A percentile compares a stretch with the other conserved stretches of the same genome.
These are phyloP conservation scores for Lontra canadensis DNA, from an alignment of 2,113 vertebrate genomes.

Conservation along the genomic window DNA sequence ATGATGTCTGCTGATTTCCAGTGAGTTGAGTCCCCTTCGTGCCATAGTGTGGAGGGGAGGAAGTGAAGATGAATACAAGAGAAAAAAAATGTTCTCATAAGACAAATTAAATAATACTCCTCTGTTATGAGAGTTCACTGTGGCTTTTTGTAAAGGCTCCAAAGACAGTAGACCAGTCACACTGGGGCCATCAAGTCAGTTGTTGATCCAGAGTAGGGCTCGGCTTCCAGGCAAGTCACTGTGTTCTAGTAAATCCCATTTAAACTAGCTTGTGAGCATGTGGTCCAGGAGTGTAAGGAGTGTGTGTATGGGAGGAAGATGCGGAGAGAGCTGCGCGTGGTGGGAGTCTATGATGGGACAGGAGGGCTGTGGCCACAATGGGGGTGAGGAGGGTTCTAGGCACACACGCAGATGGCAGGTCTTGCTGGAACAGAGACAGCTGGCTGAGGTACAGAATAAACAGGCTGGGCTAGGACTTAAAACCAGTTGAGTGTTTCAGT, in stretches of 20 bases:
- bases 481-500: no score
- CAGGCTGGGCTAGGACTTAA: neutral
- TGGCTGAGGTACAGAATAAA: neutral
- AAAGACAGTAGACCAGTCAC: neutral
- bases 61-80: neutral
- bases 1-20: neutral
- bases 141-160: neutral
- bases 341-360: accelerated
- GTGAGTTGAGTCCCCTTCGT: neutral
- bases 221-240: neutral
- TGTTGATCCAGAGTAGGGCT: neutral
- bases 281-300: neutral
- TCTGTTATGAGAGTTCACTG: neutral
- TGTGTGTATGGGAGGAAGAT: neutral
- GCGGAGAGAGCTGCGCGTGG: neutral
- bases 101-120: neutral
- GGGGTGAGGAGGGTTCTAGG: neutral
- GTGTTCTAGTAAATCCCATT: neutral
- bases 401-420: neutral
- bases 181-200: neutral
- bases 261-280: neutral
- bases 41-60: neutral
- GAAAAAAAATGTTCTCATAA: neutral
- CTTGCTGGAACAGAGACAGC: neutral
- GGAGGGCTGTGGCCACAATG: accelerated